Evolutionary conservation across 2,888 invertebrate species (phyloP), one percentile per base, ranked within the genome.

Genomic region (Meteorus colon): DNA sequence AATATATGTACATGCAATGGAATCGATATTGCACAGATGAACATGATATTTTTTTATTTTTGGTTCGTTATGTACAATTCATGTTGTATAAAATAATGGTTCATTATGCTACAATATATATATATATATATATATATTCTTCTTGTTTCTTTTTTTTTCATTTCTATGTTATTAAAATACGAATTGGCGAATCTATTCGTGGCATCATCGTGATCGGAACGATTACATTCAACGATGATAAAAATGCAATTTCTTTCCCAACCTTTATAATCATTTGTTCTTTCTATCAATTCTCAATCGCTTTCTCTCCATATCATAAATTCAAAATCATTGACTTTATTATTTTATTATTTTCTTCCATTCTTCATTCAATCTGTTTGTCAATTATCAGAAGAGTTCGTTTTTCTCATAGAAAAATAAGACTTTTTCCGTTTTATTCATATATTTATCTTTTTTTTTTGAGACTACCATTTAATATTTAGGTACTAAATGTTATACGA

Each of bases 391-490:
- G 75, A 76, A 78, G 76, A 79, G 62, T 37, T 65, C 65, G 77
- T 80, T 76, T 77, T 78, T 72, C 77, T 82, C 75, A 81, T 84
- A 84, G 79, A 84, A 84, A 84, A 84, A 84, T 84, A 83, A 84
- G 81, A 82, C 77, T 77, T 80, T 79, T 78, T 69, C 75, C 77
- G 79, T 81, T 78, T 65, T 72, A 24, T 73, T 55, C 6, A n/a
- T 69, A 34, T 70, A 16, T 41, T 34, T 34, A 69, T 51, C 19
- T 59, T 59, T 34, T 63, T 27, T 73, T 29, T 73, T 51, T 34
- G 31, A 29, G 16, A 8, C 12, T 72, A 31, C 8, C 48, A 19
- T 31, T 27, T 34, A 41, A 29, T 51, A 73, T 73, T 14, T 72
- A 16, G 16, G 34, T 73, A n/a, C 27, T 59, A 51, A 63, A 63